Base-by-base conservation (phyloP, 2,113 vertebrate genomes). In the Casuarius casuarius region DNA sequence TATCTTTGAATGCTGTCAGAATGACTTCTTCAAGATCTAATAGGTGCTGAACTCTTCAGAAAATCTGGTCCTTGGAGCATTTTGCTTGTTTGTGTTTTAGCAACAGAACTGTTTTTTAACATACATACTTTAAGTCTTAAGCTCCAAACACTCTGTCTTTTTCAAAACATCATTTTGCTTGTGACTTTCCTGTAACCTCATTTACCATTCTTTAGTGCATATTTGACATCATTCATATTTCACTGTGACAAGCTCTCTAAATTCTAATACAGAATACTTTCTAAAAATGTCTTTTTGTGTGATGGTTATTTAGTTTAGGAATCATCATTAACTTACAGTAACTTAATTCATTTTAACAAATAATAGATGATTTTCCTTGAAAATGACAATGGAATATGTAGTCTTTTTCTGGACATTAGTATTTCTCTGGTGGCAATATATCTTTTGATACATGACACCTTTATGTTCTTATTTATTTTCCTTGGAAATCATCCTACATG, bases 161-260 rank as follows among this genome's bases (percentile, higher is more conserved):
- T 87, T 49, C 84, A 62, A 88, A 46, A 18, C 42, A 92, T 51
- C 7, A 63, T 22, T 96, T 94, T 75, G 20, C 7, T 3, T 73
- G 44, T 96, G 61, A 89, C 26, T 94, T 97, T 93, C 35, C 54
- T 94, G 13, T 95, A 95, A 93, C 75, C 65, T 94, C 52, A 68
- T 93, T 95, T 75, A 70, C 74, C 23, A 81, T 76, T 79, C 70
- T 92, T 97, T 62, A n/a, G 12, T 74, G 26, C 71, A 54, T 87
- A 70, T 67, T 87, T 97, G 80, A 96, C 49, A 88, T 84, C 7
- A 87, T 85, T 95, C 72, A 90, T 96, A 95, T 94, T 97, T 97
- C 83, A 95, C 23, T 95, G 46, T 0, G 23, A 91, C 52, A 94
- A 84, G 66, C 38, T 87, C 67, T 95, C 71, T 92, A 94, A 90